Evolutionary conservation across 2,888 invertebrate genomes (phyloP).

Genomic region (Toxonevra muliebris): DNA sequence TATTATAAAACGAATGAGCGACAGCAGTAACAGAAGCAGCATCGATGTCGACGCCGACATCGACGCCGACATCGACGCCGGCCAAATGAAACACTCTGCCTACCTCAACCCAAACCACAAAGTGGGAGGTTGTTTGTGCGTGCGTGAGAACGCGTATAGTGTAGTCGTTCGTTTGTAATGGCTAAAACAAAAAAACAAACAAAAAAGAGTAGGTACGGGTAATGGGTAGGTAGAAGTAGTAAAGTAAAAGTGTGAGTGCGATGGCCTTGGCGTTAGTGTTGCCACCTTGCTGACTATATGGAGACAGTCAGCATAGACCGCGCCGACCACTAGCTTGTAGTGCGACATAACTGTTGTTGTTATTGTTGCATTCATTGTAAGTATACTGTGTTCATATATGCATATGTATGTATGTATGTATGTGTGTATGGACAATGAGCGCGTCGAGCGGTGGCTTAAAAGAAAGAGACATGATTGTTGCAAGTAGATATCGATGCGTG

Average conservation of each 20-base stretch:
- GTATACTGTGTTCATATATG: background rate
- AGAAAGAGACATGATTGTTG: too few relatives aligned
- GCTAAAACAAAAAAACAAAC: too few relatives aligned
- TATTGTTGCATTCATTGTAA: slow-evolving; percentile 11
- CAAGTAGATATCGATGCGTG: too few relatives aligned
- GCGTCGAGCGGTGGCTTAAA: too few relatives aligned
- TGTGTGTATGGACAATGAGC: background rate
- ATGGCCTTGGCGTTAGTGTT: slow-evolving; percentile 18
- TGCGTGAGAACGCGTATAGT: too few relatives aligned
- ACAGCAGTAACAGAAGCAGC: too few relatives aligned
- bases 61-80: too few relatives aligned
- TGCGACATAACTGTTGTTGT: slow-evolving; percentile 10
- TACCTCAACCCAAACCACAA: slow-evolving; percentile 22
- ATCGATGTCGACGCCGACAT: too few relatives aligned
- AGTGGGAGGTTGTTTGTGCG: slow-evolving; percentile 13
- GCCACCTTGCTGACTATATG: background rate
- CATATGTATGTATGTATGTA: slow-evolving; percentile 7
- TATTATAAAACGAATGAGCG: too few relatives aligned
- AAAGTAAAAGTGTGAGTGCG: slow-evolving; percentile 1
- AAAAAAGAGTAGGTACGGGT: too few relatives aligned
- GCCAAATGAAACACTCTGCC: background rate
- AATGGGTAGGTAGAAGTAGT: background rate
- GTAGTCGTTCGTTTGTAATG: too few relatives aligned
- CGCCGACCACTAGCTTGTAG: background rate
- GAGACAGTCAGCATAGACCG: background rate